Conservation (phyloP, 2,888 invertebrate genomes). For the Tenthredo livida region DNA sequence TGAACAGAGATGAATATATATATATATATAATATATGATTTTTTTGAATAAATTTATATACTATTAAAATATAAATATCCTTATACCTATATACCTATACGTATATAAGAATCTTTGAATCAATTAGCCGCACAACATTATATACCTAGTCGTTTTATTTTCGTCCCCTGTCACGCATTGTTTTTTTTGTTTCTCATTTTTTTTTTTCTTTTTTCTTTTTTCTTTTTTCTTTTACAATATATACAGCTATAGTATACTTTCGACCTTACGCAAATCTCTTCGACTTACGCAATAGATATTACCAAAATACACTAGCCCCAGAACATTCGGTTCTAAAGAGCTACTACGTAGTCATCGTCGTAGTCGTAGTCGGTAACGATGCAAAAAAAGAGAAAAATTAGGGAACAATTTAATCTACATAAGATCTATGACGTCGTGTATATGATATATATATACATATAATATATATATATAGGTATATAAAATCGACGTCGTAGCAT, state of each 20-base stretch:
- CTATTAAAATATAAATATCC: no score
- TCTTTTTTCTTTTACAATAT: neutral
- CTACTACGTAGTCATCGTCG: neutral
- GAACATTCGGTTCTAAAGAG: constrained; percentile 59
- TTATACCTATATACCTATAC: no score
- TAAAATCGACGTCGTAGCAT: no score
- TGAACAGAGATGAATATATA: no score
- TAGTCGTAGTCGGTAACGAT: neutral
- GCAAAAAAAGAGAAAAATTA: no score
- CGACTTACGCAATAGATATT: constrained; percentile 69
- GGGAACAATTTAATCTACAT: neutral
- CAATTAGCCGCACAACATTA: neutral
- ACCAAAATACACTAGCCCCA: constrained; percentile 71
- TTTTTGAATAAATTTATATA: no score
- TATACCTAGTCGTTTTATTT: neutral
- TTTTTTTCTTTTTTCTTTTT: neutral
- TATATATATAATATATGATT: no score
- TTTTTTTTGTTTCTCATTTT: neutral
- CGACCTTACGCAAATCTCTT: constrained; percentile 70
- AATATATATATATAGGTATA: constrained; percentile 22
- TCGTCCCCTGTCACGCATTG: neutral
- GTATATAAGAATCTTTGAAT: neutral
- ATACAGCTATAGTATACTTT: constrained; percentile 9
- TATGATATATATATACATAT: constrained; percentile 14
- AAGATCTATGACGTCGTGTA: neutral